These are phyloP conservation scores for Ormyrus rosae DNA, from an alignment of 2,888 invertebrate genomes.

Conservation along the genomic window DNA sequence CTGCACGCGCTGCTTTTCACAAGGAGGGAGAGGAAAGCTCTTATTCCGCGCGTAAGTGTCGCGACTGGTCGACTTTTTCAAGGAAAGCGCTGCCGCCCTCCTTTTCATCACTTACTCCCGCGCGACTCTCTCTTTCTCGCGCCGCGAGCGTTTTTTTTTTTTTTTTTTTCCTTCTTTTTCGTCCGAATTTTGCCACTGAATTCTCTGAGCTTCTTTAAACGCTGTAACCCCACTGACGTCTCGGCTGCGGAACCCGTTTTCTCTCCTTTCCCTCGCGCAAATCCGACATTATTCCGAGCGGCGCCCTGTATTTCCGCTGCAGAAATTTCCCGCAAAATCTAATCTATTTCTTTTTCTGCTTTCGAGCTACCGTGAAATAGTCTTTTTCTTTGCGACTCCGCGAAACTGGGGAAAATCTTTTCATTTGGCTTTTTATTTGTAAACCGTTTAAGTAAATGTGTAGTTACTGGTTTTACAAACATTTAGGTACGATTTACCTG, in stretches of 20 bases:
- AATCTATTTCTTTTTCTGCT: slow-evolving; percentile 34
- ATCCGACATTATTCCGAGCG: slow-evolving; percentile 22
- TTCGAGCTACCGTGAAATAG: no score
- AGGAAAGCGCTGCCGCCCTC: slow-evolving; percentile 3
- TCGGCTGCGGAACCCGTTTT: background rate
- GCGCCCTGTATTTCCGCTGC: slow-evolving; percentile 15
- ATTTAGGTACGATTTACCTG: no score
- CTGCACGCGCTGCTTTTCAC: slow-evolving; percentile 40
- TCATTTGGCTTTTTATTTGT: no score
- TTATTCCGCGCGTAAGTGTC: slow-evolving; percentile 34
- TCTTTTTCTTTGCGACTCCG: background rate
- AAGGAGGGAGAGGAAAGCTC: slow-evolving; percentile 4
- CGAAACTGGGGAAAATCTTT: no score
- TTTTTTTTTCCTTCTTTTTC: slow-evolving; percentile 6
- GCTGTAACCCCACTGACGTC: slow-evolving; percentile 5
- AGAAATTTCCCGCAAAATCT: slow-evolving; percentile 30
- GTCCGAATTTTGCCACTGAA: slow-evolving; percentile 27
- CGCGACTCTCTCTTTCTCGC: slow-evolving; percentile 5
- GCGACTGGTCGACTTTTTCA: slow-evolving; percentile 20
- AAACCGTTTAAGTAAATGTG: no score
- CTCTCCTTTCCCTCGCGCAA: slow-evolving; percentile 26
- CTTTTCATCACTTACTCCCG: slow-evolving; percentile 25
- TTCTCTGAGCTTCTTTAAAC: slow-evolving; percentile 22
- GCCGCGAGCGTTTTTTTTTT: background rate
- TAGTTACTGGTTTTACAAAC: no score